Evolutionary conservation across 2,888 invertebrate genomes (phyloP).

Genomic region (Mylabris sibirica): DNA sequence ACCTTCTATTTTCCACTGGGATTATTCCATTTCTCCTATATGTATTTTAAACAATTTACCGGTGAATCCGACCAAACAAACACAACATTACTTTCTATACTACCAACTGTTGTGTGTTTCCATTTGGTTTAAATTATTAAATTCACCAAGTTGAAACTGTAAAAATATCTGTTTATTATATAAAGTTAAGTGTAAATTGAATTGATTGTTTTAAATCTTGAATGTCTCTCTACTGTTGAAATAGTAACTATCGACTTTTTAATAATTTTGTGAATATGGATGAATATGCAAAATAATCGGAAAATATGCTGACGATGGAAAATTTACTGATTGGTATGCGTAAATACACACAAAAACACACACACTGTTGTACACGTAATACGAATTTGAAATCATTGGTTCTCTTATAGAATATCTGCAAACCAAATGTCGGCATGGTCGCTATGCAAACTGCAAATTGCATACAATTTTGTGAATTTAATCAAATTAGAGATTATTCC

Average conservation of each 20-base stretch:
- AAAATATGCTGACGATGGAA: conserved; percentile 9
- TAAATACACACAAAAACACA: conserved; percentile 27
- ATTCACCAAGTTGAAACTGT: conserved; percentile 22
- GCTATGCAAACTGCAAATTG: conserved; percentile 39
- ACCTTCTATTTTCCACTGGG: conserved; percentile 28
- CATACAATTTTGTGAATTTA: background rate
- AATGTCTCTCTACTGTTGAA: no score
- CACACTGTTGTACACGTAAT: conserved; percentile 21
- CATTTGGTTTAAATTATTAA: background rate
- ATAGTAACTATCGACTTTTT: background rate
- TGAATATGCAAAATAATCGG: conserved; percentile 17
- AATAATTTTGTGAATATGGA: conserved; percentile 7
- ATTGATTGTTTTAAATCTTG: no score
- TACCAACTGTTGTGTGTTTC: background rate
- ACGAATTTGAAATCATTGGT: conserved; percentile 40
- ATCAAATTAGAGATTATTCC: background rate
- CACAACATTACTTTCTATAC: conserved; percentile 8
- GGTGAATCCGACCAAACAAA: conserved; percentile 13
- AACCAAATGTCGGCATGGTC: conserved; percentile 43
- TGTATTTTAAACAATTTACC: conserved; percentile 29
- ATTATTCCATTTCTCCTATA: conserved; percentile 24
- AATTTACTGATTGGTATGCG: conserved; percentile 29
- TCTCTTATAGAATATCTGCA: conserved; percentile 44
- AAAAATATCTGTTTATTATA: conserved; percentile 17
- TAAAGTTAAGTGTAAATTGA: no score